Conservation (phyloP, 2,113 vertebrate genomes). For the Aphyosemion australe region DNA sequence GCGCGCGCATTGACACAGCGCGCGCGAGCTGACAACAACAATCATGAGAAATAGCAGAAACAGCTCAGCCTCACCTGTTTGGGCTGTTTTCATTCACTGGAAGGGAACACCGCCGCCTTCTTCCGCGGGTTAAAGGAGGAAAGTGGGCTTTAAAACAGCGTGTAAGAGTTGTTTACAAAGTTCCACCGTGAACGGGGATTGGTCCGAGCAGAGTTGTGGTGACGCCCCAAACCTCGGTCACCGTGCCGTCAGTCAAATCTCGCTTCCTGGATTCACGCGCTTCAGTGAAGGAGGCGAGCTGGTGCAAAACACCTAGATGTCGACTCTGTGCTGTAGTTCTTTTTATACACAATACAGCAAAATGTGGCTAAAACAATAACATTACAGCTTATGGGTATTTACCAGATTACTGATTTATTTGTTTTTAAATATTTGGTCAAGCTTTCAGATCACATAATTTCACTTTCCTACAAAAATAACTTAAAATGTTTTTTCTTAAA, state of each 20-base stretch:
- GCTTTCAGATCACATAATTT: no score
- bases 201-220: slow-evolving; percentile 33
- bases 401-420: no score
- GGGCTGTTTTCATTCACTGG: rapidly evolving
- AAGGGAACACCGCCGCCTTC: slow-evolving; percentile 1
- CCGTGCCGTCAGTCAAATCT: slow-evolving; percentile 38
- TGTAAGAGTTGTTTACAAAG: slow-evolving; percentile 76
- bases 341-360: no score
- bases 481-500: no score
- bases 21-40: neutral
- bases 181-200: slow-evolving; percentile 58
- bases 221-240: slow-evolving; percentile 65
- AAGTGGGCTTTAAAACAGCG: slow-evolving; percentile 41
- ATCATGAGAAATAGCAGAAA: no score
- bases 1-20: neutral
- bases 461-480: no score
- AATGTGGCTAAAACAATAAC: no score
- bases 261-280: slow-evolving; percentile 24
- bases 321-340: no score
- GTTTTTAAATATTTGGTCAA: no score
- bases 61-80: slow-evolving; percentile 39
- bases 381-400: no score
- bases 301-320: no score
- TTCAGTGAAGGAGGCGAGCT: neutral
- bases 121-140: neutral